Base-by-base conservation (phyloP, 2,888 invertebrate species). In the Stenotaenia linearis region DNA sequence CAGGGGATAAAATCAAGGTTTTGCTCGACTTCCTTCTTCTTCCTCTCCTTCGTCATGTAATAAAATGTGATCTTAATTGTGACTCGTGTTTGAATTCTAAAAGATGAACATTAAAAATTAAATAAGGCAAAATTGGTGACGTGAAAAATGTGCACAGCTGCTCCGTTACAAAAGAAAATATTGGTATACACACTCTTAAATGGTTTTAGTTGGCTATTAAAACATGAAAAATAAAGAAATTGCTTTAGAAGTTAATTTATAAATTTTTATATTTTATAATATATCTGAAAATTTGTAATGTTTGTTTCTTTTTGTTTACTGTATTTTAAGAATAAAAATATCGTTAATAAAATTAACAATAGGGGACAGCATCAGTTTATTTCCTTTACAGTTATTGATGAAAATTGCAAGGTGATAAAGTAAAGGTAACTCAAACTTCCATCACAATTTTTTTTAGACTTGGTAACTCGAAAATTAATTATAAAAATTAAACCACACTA, bases 281-380 rank as follows among this genome's bases (percentile, higher is more conserved):
- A n/a, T n/a, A n/a, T n/a, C n/a, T n/a, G n/a, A 32, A 32, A 32
- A 32, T 32, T 32, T 32, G 9, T 6, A 32, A 32, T 32, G 32
- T 32, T 32, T 32, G 32, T 32, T 32, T 9, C 9, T 32, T 32
- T 32, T 32, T 32, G 32, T 32, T 32, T 9, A 6, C 32, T 32
- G 32, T 4, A 32, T 32, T 32, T 4, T 32, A 32, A 32, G 9
- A n/a, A n/a, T n/a, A n/a, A n/a, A n/a, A n/a, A n/a, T n/a, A n/a
- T 28, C 4, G 0, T 69, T 25, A 25, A 12, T 69, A 69, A 69
- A 69, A 69, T 69, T 69, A 69, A 25, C 69, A 28, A 12, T 69
- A 69, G 69, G 69, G 28, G 69, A 69, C 69, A 69, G 69, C 69
- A 69, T 69, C 69, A 12, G 69, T 69, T 69, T 69, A 69, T 69